Conservation (phyloP, 2,888 invertebrate species). For the Chymomyza procnemis region DNA sequence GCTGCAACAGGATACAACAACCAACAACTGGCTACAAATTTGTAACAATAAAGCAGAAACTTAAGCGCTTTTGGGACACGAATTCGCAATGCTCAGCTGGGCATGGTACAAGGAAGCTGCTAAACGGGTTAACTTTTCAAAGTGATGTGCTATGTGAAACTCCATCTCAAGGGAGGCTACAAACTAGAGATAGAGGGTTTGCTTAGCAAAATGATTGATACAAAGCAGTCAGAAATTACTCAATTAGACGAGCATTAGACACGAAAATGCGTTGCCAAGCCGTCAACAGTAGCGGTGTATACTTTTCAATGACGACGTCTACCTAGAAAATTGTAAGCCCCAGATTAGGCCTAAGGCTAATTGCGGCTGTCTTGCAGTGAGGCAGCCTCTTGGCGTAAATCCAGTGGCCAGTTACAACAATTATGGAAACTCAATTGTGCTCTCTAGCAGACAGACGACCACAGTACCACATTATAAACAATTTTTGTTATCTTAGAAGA, state of each 20-base stretch:
- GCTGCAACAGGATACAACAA: conserved; percentile 43
- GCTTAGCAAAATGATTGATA: conserved; percentile 54
- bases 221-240: conserved; percentile 64
- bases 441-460: conserved; percentile 28
- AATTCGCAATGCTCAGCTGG: conserved; percentile 66
- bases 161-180: background rate
- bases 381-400: conserved; percentile 52
- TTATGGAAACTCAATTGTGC: conserved; percentile 59
- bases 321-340: conserved; percentile 17
- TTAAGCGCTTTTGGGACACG: conserved; percentile 50
- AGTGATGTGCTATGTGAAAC: conserved; percentile 17
- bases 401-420: conserved; percentile 65
- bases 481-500: conserved; percentile 59
- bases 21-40: conserved; percentile 50
- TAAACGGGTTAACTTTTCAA: conserved; percentile 37
- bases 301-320: background rate
- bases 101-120: conserved; percentile 32
- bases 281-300: conserved; percentile 26
- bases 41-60: conserved; percentile 70
- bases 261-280: conserved; percentile 34
- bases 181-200: background rate
- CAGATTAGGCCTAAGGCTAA: conserved; percentile 32
- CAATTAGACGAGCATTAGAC: conserved; percentile 67
- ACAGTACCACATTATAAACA: conserved; percentile 68
- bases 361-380: conserved; percentile 28